phyloP scores from a whole-genome alignment of 2,797 vertebrate genomes.

The Prionace glauca region DNA sequence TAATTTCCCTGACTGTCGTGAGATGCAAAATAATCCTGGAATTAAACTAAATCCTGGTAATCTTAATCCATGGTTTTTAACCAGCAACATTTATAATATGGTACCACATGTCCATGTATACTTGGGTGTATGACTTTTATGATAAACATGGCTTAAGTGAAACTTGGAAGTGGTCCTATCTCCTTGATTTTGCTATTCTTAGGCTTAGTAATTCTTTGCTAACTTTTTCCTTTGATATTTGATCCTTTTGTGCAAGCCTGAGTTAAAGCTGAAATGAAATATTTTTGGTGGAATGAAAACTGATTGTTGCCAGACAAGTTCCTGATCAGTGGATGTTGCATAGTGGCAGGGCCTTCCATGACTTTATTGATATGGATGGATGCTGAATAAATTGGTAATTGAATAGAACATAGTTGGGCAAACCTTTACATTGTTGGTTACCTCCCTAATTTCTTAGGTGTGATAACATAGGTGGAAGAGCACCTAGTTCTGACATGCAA shows the following conservation, averaged over 20 bases:
- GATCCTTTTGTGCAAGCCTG: background rate
- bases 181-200: background rate
- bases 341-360: background rate
- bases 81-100: background rate
- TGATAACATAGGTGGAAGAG: background rate
- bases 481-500: background rate
- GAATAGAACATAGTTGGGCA: background rate
- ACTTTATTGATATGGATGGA: background rate
- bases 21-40: background rate
- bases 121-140: background rate
- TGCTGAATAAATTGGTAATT: background rate
- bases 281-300: background rate
- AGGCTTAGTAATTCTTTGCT: background rate
- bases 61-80: background rate
- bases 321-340: background rate
- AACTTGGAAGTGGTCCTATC: background rate
- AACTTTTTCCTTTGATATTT: background rate
- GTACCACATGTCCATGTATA: background rate
- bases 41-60: background rate
- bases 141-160: background rate
- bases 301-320: background rate
- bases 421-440: background rate
- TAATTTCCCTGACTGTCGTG: background rate
- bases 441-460: background rate
- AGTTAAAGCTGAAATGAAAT: background rate